These are phyloP conservation scores for Schizaphis graminum DNA, from an alignment of 2,888 invertebrate genomes.

Conservation along the genomic window DNA sequence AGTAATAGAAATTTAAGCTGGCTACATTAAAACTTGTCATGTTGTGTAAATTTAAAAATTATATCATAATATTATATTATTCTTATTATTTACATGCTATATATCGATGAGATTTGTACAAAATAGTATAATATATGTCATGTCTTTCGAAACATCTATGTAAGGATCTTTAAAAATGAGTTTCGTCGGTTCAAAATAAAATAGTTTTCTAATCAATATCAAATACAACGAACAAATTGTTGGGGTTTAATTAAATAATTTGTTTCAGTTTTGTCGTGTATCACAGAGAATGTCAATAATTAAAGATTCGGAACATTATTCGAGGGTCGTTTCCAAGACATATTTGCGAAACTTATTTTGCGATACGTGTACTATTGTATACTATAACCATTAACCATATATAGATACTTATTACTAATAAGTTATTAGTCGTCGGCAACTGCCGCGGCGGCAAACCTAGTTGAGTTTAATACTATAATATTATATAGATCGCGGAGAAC, in stretches of 20 bases:
- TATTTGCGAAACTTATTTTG: neutral
- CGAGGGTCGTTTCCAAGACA: neutral
- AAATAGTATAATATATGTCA: neutral
- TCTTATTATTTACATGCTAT: neutral
- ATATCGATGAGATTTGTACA: neutral
- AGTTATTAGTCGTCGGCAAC: neutral
- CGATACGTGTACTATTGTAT: neutral
- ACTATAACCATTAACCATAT: neutral
- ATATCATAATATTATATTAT: neutral
- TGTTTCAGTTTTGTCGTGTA: neutral
- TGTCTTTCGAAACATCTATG: neutral
- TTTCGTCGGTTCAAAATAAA: neutral
- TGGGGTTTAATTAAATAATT: neutral
- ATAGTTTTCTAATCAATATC: neutral
- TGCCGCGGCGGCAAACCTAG: neutral
- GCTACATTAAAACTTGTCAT: neutral
- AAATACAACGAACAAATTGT: neutral
- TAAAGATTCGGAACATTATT: neutral
- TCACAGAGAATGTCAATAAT: neutral
- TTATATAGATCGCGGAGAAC: neutral
- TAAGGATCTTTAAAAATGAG: neutral
- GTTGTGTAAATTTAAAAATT: neutral
- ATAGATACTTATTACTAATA: too few relatives aligned
- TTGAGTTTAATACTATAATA: neutral
- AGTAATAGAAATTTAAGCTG: neutral